Conservation (phyloP, 1,140 invertebrate genomes). For the Littorina saxatilis region DNA sequence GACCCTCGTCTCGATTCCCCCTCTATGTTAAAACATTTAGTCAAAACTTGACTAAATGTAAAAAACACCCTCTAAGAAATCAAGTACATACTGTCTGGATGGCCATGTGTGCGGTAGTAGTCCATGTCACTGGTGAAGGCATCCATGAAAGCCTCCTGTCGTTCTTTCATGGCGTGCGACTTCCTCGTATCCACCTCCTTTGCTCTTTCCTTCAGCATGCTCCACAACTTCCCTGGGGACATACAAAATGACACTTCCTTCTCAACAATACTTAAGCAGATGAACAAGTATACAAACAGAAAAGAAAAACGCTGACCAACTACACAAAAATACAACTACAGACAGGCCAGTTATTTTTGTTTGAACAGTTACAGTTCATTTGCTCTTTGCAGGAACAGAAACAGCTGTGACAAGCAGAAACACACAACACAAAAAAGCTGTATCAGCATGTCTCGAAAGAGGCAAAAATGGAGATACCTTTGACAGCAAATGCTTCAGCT, state of each 20-base stretch:
- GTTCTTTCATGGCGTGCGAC: conserved; percentile 79
- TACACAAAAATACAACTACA: too few relatives aligned
- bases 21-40: too few relatives aligned
- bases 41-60: too few relatives aligned
- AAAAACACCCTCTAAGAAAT: background rate
- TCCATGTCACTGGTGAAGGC: conserved; percentile 83
- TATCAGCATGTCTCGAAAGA: too few relatives aligned
- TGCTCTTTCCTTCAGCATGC: conserved; percentile 79
- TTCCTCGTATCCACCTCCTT: conserved; percentile 79
- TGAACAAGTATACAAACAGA: background rate
- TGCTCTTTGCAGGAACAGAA: too few relatives aligned
- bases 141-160: conserved; percentile 82
- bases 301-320: too few relatives aligned
- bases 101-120: conserved; percentile 81
- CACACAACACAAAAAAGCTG: too few relatives aligned
- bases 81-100: conserved; percentile 79
- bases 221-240: conserved; percentile 79
- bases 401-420: too few relatives aligned
- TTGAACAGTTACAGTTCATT: too few relatives aligned
- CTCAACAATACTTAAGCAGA: background rate
- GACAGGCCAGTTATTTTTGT: too few relatives aligned
- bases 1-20: background rate
- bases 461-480: too few relatives aligned
- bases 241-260: background rate
- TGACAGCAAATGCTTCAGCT: conserved; percentile 79